A percentile compares a stretch with the other conserved stretches of the same genome.
Conservation (phyloP, 2,797 vertebrate genomes). For the Erithacus rubecula region DNA sequence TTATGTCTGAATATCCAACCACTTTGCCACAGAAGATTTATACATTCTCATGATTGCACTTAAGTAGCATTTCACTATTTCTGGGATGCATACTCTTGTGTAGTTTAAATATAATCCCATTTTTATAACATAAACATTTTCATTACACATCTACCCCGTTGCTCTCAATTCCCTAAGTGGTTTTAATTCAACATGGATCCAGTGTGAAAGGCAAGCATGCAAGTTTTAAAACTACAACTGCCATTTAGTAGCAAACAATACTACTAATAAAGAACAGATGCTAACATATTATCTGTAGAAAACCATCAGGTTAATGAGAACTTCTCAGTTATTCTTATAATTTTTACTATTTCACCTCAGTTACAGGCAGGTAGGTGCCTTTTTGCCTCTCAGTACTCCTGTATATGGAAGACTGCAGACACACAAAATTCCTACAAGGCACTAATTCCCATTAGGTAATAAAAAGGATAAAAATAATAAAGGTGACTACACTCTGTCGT, state of each 20-base stretch:
- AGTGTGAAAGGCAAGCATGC: not conserved
- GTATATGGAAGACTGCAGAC: rapidly evolving
- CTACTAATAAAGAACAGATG: not conserved
- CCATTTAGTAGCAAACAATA: not conserved
- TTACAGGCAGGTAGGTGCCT: not conserved
- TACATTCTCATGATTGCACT: not conserved
- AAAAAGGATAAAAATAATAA: not conserved
- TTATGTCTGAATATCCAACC: not conserved
- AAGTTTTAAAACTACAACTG: not conserved
- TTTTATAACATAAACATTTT: not conserved
- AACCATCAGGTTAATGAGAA: not conserved
- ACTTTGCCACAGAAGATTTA: not conserved
- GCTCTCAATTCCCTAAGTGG: not conserved
- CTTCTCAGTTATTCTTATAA: not conserved
- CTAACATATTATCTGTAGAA: not conserved
- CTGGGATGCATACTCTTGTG: not conserved
- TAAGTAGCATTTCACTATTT: not conserved
- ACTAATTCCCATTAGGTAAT: not conserved
- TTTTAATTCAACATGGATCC: not conserved
- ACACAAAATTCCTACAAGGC: rapidly evolving
- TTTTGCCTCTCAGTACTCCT: not conserved
- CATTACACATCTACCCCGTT: not conserved
- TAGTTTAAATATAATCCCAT: not conserved
- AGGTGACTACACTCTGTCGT: not conserved
- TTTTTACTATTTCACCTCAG: not conserved